Conservation (phyloP, 2,888 invertebrate species). For the Pyrochroa serraticornis region DNA sequence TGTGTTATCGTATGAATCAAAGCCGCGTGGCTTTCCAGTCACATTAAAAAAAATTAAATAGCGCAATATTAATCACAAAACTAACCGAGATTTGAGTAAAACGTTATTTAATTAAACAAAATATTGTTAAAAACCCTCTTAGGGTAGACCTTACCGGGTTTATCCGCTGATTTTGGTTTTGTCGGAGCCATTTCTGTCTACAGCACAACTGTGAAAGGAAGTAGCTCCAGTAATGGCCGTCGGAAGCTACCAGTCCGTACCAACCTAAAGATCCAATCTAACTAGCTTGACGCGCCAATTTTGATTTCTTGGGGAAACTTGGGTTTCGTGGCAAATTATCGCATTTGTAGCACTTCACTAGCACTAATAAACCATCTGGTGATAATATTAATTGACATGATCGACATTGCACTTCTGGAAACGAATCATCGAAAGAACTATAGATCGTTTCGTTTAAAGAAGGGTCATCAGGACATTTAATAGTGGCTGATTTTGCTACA, state of each 20-base stretch:
- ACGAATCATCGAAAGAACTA: slow-evolving; percentile 4
- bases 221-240: slow-evolving; percentile 27
- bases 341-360: slow-evolving; percentile 50
- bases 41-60: not conserved
- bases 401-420: slow-evolving; percentile 40
- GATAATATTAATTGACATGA: slow-evolving; percentile 50
- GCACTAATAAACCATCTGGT: slow-evolving; percentile 44
- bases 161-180: slow-evolving; percentile 80
- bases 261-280: not conserved
- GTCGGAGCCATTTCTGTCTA: slow-evolving; percentile 79
- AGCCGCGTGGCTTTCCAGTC: slow-evolving; percentile 41
- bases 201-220: slow-evolving; percentile 51
- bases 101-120: not conserved
- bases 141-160: slow-evolving; percentile 72
- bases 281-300: slow-evolving; percentile 9
- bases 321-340: slow-evolving; percentile 29
- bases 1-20: not conserved
- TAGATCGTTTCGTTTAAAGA: slow-evolving; percentile 4
- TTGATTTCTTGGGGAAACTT: not conserved
- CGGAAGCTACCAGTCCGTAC: slow-evolving; percentile 25
- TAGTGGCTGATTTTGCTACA: too few relatives aligned
- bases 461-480: too few relatives aligned
- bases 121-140: slow-evolving; percentile 37
- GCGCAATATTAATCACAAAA: slow-evolving; percentile 6
- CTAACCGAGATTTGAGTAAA: not conserved